Conservation (phyloP, 92 coral and sea anemone genomes). For the Ricordea florida region DNA sequence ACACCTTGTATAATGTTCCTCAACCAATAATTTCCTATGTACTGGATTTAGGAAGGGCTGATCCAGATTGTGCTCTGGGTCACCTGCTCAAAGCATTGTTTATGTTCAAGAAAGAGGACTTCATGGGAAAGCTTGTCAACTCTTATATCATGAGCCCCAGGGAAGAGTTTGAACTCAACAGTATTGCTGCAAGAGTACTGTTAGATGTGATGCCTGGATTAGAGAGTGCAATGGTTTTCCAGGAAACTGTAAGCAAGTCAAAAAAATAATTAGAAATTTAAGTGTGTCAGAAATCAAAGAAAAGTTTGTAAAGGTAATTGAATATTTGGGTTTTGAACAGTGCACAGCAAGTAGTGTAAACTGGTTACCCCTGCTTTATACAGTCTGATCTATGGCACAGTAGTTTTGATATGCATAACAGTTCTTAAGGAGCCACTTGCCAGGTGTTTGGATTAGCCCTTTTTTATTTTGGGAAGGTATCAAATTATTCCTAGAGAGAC, state of each 20-base stretch:
- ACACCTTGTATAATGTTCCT: not conserved
- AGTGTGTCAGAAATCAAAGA: no score
- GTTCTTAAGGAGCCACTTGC: no score
- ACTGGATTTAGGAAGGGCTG: slow-evolving; percentile 70
- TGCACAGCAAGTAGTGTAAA: no score
- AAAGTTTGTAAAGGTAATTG: no score
- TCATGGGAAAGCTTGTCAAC: slow-evolving; percentile 84
- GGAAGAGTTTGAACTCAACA: slow-evolving; percentile 85
- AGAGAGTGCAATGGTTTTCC: slow-evolving; percentile 87
- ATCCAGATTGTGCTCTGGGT: slow-evolving; percentile 90
- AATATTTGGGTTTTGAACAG: no score
- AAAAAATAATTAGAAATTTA: no score
- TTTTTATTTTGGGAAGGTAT: no score
- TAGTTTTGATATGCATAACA: no score
- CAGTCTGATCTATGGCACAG: no score
- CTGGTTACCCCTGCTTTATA: no score
- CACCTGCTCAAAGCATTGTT: slow-evolving; percentile 85
- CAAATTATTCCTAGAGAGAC: not conserved
- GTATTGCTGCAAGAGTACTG: slow-evolving; percentile 84
- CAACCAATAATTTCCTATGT: not conserved
- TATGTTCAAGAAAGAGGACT: slow-evolving; percentile 86
- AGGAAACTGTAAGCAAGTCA: slow-evolving; percentile 77
- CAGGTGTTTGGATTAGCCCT: no score
- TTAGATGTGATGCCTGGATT: slow-evolving; percentile 87
- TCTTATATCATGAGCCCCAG: slow-evolving; percentile 84